Conservation (phyloP, 1,140 invertebrate genomes). For the Nymphalis io region DNA sequence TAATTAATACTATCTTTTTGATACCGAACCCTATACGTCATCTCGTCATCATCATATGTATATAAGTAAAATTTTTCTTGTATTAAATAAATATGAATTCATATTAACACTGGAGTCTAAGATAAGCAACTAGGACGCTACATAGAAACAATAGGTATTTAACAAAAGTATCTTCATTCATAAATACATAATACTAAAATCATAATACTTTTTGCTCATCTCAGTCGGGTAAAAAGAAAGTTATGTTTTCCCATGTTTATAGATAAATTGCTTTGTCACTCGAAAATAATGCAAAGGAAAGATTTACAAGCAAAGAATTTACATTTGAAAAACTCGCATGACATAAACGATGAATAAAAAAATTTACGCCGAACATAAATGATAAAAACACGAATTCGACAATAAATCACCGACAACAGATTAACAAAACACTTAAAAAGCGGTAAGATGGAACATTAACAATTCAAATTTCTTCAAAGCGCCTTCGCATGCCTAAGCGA, state of each 20-base stretch:
- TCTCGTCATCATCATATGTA: no score
- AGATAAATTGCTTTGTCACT: slow-evolving; percentile 17
- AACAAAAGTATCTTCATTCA: no score
- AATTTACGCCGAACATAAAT: slow-evolving; percentile 21
- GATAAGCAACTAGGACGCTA: no score
- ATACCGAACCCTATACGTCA: no score
- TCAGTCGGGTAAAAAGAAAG: slow-evolving; percentile 1
- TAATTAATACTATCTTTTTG: neutral
- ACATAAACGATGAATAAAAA: slow-evolving; percentile 18
- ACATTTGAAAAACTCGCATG: slow-evolving; percentile 26
- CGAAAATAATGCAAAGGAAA: neutral
- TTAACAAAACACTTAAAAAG: slow-evolving; percentile 25
- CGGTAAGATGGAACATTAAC: slow-evolving; percentile 12
- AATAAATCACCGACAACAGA: slow-evolving; percentile 19
- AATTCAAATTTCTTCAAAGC: slow-evolving; percentile 21
- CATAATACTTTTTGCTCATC: no score
- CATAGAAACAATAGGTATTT: no score
- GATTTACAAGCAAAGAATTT: slow-evolving; percentile 29
- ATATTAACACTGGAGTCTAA: no score
- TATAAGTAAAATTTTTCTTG: neutral
- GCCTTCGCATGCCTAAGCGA: slow-evolving; percentile 10
- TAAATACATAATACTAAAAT: no score
- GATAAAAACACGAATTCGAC: slow-evolving; percentile 18
- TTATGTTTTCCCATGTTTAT: slow-evolving; percentile 1
- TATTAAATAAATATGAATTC: no score